Evolutionary conservation across 2,113 vertebrate species (phyloP).

Genomic region (Sebastes schlegelii): DNA sequence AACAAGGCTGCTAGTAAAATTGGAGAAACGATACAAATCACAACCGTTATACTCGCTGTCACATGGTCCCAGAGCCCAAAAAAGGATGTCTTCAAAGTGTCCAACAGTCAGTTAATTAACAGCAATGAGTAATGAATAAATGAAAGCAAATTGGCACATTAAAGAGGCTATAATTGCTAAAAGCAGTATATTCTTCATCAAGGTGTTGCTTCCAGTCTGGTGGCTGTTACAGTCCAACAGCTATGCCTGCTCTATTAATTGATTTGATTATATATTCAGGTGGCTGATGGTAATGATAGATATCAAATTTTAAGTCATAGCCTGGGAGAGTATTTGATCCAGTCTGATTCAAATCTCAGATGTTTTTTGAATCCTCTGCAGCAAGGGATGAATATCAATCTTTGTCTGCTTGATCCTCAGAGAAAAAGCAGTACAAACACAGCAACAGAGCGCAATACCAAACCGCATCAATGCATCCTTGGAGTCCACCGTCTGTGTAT

Average conservation of each 20-base stretch:
- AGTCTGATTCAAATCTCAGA: constrained; percentile 41
- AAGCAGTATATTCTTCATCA: neutral
- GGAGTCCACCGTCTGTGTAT: neutral
- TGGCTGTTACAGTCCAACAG: constrained; percentile 4
- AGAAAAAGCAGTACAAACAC: constrained; percentile 25
- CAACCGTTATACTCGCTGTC: neutral
- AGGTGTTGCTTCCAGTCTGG: constrained; percentile 29
- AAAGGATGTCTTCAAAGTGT: neutral
- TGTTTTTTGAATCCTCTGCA: constrained; percentile 9
- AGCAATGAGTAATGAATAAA: neutral
- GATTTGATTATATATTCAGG: constrained; percentile 46
- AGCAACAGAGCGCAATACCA: constrained; percentile 1
- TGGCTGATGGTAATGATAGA: constrained; percentile 23
- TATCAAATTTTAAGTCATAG: constrained; percentile 17
- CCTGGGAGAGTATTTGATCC: constrained; percentile 43
- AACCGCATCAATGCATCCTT: constrained; percentile 12
- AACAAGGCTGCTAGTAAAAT: neutral
- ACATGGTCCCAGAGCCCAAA: too few species aligned
- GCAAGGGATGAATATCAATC: constrained; percentile 39
- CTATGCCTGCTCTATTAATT: constrained; percentile 32
- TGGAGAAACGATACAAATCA: neutral
- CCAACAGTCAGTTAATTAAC: neutral
- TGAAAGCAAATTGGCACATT: neutral
- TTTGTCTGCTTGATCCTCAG: constrained; percentile 33
- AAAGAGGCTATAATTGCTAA: neutral